A percentile compares a stretch with the other conserved stretches of the same genome.
phyloP scores from a whole-genome alignment of 2,797 vertebrate genomes.

The Melanotaenia maccullochi region DNA sequence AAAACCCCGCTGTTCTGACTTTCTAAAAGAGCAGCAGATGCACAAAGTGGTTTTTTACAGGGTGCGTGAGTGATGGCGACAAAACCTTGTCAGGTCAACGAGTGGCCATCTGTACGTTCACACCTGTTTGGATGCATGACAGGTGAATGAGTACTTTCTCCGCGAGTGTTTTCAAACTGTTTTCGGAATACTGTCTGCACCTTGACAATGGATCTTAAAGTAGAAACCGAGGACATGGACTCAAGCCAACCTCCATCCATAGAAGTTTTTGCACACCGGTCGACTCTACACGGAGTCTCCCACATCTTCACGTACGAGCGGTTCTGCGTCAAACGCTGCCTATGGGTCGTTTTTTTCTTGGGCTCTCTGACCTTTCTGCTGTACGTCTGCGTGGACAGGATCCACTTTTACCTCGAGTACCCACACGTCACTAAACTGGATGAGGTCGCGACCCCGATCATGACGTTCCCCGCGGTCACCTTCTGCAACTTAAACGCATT shows the following conservation, averaged over 20 bases:
- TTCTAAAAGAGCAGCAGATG: conserved; percentile 21
- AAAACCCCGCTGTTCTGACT: conserved; percentile 31
- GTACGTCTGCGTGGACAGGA: conserved; percentile 93
- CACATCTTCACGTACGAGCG: conserved; percentile 98
- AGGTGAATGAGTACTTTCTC: conserved; percentile 61
- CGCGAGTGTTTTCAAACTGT: conserved; percentile 17
- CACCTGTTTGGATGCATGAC: conserved; percentile 46
- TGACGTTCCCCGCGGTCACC: conserved; percentile 95
- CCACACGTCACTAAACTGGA: conserved; percentile 97
- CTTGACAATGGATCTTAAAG: conserved; percentile 93
- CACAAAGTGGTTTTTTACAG: conserved; percentile 11
- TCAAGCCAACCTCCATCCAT: conserved; percentile 88
- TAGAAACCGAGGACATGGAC: conserved; percentile 90
- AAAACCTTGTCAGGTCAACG: conserved; percentile 29
- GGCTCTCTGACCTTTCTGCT: conserved; percentile 91
- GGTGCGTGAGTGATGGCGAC: conserved; percentile 58
- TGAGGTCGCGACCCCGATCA: conserved; percentile 89
- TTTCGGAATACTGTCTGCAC: conserved; percentile 27
- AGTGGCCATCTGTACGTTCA: conserved; percentile 37
- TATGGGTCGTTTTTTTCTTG: conserved; percentile 94
- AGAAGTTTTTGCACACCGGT: conserved; percentile 95
- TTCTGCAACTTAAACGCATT: conserved; percentile 99
- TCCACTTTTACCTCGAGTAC: conserved; percentile 97
- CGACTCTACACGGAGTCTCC: conserved; percentile 94
- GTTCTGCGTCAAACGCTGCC: conserved; percentile 89